Percentiles rank a stretch among this genome's conserved stretches.
Evolutionary conservation across 92 coral and sea anemone genomes (phyloP).

Genomic region (Actinostola sp.): DNA sequence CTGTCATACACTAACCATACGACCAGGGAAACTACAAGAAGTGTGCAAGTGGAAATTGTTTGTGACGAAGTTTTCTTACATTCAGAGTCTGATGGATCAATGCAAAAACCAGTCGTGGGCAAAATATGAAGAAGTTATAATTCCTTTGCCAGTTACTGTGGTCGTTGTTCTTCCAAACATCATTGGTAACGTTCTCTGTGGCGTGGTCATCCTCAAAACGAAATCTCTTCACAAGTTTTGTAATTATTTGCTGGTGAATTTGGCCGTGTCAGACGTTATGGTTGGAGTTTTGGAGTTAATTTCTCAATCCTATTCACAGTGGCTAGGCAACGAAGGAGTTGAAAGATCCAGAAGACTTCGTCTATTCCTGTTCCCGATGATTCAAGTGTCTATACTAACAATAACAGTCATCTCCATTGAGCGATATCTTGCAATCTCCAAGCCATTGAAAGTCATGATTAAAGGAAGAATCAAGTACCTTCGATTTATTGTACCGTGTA

Average conservation of each 20-base stretch:
- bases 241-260: slow-evolving; percentile 18
- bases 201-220: slow-evolving; percentile 11
- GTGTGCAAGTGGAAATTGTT: too few relatives aligned
- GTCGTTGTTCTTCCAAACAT: slow-evolving; percentile 22
- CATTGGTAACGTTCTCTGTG: slow-evolving; percentile 1
- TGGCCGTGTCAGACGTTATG: slow-evolving; percentile 14
- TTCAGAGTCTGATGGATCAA: too few relatives aligned
- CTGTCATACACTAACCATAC: too few relatives aligned
- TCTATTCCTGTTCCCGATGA: background rate
- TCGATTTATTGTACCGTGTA: background rate
- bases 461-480: slow-evolving; percentile 6
- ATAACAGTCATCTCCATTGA: slow-evolving; percentile 1
- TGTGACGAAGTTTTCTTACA: too few relatives aligned
- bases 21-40: too few relatives aligned
- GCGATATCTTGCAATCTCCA: slow-evolving; percentile 9
- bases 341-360: background rate
- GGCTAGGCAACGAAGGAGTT: background rate
- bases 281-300: background rate
- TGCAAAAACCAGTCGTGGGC: too few relatives aligned
- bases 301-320: background rate
- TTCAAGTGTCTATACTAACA: slow-evolving; percentile 15
- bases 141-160: background rate
- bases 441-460: slow-evolving; percentile 11
- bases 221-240: slow-evolving; percentile 27
- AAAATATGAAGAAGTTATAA: background rate